Conservation (phyloP, 2,113 vertebrate species). For the Sylvilagus bachmani region DNA sequence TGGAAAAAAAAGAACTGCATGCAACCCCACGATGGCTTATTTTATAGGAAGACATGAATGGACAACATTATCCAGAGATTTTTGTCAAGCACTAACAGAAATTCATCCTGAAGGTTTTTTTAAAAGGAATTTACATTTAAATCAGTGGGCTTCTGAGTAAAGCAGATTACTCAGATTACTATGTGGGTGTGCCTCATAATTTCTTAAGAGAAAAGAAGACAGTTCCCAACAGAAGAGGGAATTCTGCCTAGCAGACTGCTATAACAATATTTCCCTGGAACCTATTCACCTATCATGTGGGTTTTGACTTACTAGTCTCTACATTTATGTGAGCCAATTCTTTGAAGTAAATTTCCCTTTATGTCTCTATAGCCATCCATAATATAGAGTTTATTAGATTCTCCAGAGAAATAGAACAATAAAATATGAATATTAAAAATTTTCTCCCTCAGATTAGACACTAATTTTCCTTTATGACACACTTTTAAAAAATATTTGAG, state of each 20-base stretch:
- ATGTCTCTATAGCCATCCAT: neutral
- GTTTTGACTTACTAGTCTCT: neutral
- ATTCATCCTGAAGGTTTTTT: neutral
- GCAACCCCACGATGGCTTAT: neutral
- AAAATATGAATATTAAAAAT: neutral
- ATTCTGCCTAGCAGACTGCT: neutral
- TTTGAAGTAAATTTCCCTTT: neutral
- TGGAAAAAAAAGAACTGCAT: neutral
- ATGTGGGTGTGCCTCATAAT: neutral
- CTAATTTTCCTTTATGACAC: neutral
- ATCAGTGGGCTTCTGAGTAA: neutral
- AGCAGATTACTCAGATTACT: neutral
- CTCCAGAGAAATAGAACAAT: no score
- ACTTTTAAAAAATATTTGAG: neutral
- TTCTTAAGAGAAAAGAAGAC: neutral
- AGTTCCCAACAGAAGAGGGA: neutral
- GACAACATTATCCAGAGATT: neutral
- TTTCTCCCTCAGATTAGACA: neutral
- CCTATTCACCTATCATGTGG: neutral
- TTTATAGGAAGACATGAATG: neutral
- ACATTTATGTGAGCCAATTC: neutral
- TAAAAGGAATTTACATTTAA: constrained; percentile 8
- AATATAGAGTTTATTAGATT: no score
- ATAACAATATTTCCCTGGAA: neutral
- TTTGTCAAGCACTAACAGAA: neutral